Evolutionary conservation across 1,140 invertebrate species (phyloP).

Genomic region (Drosophila guanche): DNA sequence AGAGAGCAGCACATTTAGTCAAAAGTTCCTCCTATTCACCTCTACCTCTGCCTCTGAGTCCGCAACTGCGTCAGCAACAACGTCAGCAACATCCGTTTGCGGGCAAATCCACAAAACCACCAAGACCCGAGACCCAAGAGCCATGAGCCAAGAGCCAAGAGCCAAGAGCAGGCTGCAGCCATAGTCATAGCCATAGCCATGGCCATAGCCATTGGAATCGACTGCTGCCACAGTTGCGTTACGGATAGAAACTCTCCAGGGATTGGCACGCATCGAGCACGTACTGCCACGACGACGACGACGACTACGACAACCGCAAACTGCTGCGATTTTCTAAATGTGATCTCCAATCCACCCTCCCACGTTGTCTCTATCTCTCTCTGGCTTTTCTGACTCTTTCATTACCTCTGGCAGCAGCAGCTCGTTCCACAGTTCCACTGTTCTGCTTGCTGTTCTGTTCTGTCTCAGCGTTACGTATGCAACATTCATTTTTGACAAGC

Average conservation of each 20-base stretch:
- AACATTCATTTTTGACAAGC: slow-evolving; percentile 81
- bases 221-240: slow-evolving; percentile 10
- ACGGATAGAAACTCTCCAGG: slow-evolving; percentile 30
- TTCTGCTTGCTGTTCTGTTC: slow-evolving; percentile 37
- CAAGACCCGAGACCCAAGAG: slow-evolving; percentile 35
- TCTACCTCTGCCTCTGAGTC: slow-evolving; percentile 41
- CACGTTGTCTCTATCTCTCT: slow-evolving; percentile 5
- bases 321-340: slow-evolving; percentile 57
- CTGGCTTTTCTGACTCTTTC: slow-evolving; percentile 1
- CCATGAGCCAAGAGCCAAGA: slow-evolving; percentile 36
- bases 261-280: slow-evolving; percentile 76
- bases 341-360: slow-evolving; percentile 29
- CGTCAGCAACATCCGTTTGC: slow-evolving; percentile 50
- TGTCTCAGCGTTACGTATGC: slow-evolving; percentile 64
- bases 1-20: slow-evolving; percentile 62
- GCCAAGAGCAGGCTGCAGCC: slow-evolving; percentile 30
- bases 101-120: slow-evolving; percentile 33
- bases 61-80: slow-evolving; percentile 38
- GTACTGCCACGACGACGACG: slow-evolving; percentile 67
- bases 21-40: slow-evolving; percentile 35
- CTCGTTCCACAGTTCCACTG: slow-evolving; percentile 9
- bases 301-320: slow-evolving; percentile 67
- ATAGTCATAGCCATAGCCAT: slow-evolving; percentile 9
- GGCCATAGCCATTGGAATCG: slow-evolving; percentile 18
- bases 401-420: slow-evolving; percentile 8